Percentiles rank a stretch among this genome's conserved stretches.
These are phyloP conservation scores for Pionites leucogaster DNA, from an alignment of 2,113 vertebrate species.

Conservation along the genomic window DNA sequence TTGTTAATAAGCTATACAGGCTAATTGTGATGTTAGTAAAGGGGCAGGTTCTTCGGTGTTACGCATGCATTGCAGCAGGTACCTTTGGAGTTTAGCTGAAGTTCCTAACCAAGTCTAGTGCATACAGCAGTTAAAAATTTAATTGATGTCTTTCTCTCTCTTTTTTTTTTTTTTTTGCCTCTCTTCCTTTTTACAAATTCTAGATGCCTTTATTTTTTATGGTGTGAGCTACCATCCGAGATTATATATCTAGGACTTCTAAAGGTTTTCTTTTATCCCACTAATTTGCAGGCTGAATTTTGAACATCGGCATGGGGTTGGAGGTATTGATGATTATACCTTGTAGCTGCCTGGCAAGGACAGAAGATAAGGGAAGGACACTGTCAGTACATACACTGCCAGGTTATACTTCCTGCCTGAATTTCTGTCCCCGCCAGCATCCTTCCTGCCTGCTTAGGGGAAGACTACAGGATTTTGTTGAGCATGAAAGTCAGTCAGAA, in stretches of 20 bases:
- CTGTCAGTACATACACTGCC: neutral
- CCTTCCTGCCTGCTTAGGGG: neutral
- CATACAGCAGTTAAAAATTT: neutral
- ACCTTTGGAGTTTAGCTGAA: neutral
- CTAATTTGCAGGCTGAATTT: neutral
- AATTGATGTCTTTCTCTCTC: neutral
- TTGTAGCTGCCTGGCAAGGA: neutral
- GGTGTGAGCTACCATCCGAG: neutral
- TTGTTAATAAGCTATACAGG: neutral
- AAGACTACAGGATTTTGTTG: neutral
- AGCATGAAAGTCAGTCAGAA: neutral
- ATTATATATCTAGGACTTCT: neutral
- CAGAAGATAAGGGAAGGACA: neutral
- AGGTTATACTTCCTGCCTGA: neutral
- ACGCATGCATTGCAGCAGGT: neutral
- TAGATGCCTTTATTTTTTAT: neutral
- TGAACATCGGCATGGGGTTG: neutral
- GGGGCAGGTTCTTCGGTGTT: neutral
- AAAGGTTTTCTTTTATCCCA: neutral
- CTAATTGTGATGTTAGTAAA: neutral
- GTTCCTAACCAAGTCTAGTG: neutral
- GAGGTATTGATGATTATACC: neutral
- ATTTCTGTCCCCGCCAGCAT: neutral
- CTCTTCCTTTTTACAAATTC: neutral
- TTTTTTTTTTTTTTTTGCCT: neutral